Percentiles rank a stretch among this genome's conserved stretches.
These are phyloP conservation scores for Drosophila melanosoma DNA, from an alignment of 2,888 invertebrate genomes.

Conservation along the genomic window DNA sequence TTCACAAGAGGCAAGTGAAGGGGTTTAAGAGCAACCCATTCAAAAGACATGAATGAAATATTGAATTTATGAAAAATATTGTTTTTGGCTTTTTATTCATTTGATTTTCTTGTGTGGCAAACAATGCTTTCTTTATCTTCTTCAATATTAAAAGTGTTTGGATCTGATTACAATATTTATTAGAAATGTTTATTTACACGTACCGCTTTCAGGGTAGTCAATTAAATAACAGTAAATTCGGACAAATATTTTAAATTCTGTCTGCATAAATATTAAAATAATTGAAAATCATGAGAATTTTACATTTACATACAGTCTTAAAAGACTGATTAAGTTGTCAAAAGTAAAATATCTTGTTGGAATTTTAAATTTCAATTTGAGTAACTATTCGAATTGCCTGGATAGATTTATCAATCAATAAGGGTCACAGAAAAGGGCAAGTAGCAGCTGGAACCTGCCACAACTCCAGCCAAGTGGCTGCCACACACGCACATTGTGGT, in stretches of 20 bases:
- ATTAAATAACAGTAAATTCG: background rate
- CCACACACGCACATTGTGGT: conserved; percentile 39
- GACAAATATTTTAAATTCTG: background rate
- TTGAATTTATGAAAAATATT: background rate
- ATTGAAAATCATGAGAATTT: background rate
- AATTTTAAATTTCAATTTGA: background rate
- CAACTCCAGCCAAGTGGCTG: background rate
- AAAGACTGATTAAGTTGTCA: background rate
- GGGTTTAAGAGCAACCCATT: conserved; percentile 11
- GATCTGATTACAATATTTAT: background rate
- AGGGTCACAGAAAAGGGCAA: background rate
- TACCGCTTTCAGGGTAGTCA: background rate
- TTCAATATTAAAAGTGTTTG: background rate
- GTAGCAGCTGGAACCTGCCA: conserved; percentile 27
- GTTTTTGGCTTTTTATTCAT: background rate
- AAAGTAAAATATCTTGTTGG: background rate
- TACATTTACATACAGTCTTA: background rate
- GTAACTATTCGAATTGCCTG: background rate
- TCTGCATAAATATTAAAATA: background rate
- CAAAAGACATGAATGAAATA: conserved; percentile 4
- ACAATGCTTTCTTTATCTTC: background rate
- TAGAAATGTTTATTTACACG: background rate
- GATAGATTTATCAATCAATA: background rate
- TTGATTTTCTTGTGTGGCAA: background rate
- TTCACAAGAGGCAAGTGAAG: conserved; percentile 28